These are phyloP conservation scores for Aromia moschata DNA, from an alignment of 2,888 invertebrate species.

Conservation along the genomic window DNA sequence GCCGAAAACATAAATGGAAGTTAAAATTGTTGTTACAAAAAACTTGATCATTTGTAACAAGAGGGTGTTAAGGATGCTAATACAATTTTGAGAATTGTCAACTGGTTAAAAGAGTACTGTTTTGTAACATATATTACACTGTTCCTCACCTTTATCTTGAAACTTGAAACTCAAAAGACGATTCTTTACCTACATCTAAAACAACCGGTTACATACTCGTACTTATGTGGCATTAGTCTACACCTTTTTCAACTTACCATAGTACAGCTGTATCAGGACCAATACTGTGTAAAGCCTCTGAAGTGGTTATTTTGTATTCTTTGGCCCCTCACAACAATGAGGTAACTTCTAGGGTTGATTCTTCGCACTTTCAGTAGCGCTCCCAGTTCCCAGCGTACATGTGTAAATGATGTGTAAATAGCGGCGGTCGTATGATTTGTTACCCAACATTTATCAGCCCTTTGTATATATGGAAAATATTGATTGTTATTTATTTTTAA, in stretches of 20 bases:
- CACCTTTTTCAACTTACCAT: constrained; percentile 19
- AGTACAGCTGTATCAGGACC: constrained; percentile 25
- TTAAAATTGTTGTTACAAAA: too few relatives aligned
- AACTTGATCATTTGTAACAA: too few relatives aligned
- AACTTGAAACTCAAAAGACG: too few relatives aligned
- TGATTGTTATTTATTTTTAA: constrained; percentile 43
- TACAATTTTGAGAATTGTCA: too few relatives aligned
- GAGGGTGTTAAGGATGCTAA: too few relatives aligned
- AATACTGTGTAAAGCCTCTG: constrained; percentile 36
- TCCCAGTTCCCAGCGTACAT: constrained; percentile 42
- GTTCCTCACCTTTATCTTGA: too few relatives aligned
- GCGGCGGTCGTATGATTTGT: constrained; percentile 48
- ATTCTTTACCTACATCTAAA: too few relatives aligned
- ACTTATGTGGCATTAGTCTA: too few relatives aligned
- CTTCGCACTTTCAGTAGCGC: constrained; percentile 50
- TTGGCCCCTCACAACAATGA: constrained; percentile 41
- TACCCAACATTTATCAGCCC: constrained; percentile 45
- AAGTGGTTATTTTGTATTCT: constrained; percentile 52
- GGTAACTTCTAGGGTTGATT: constrained; percentile 51
- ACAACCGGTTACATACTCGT: too few relatives aligned
- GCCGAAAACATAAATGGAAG: too few relatives aligned
- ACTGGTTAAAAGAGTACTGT: too few relatives aligned
- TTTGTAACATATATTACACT: too few relatives aligned
- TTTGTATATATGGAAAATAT: constrained; percentile 45
- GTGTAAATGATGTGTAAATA: constrained; percentile 53